Conservation (phyloP, 2,888 invertebrate species). For the Blera fallax region DNA sequence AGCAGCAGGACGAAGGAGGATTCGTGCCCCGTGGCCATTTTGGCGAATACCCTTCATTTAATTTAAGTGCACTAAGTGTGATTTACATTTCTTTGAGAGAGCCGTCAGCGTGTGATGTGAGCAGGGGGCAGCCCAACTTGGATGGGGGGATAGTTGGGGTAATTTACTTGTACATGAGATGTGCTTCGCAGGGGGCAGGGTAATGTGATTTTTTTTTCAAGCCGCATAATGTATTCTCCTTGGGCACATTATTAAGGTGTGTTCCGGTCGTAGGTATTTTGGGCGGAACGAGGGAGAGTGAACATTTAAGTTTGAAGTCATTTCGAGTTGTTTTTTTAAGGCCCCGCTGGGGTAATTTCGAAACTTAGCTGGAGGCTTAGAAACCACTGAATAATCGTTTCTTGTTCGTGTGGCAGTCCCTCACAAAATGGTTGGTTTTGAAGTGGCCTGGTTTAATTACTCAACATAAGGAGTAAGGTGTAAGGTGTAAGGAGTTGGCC, state of each 20-base stretch:
- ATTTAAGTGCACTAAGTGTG: slow-evolving; percentile 31
- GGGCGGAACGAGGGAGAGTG: background rate
- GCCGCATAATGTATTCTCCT: background rate
- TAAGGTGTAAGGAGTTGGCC: too few species aligned
- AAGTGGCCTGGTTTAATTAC: too few species aligned
- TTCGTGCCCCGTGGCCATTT: slow-evolving; percentile 2
- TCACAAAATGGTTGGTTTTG: too few species aligned
- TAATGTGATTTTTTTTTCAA: background rate
- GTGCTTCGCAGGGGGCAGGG: background rate
- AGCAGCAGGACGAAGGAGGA: background rate
- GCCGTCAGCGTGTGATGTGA: background rate
- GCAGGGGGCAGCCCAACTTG: background rate
- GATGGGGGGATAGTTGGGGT: background rate
- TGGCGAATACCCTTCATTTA: slow-evolving; percentile 13
- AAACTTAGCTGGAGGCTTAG: too few species aligned
- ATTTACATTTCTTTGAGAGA: slow-evolving; percentile 21
- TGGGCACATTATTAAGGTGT: background rate
- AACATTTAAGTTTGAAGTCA: background rate
- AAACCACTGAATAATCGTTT: too few species aligned
- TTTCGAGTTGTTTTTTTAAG: background rate
- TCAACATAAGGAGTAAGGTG: too few species aligned
- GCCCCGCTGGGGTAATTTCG: too few species aligned
- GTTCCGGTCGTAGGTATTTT: background rate
- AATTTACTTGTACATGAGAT: slow-evolving; percentile 3
- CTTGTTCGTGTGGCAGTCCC: too few species aligned